Evolutionary conservation across 2,797 vertebrate species (phyloP).

Genomic region (Falco peregrinus): DNA sequence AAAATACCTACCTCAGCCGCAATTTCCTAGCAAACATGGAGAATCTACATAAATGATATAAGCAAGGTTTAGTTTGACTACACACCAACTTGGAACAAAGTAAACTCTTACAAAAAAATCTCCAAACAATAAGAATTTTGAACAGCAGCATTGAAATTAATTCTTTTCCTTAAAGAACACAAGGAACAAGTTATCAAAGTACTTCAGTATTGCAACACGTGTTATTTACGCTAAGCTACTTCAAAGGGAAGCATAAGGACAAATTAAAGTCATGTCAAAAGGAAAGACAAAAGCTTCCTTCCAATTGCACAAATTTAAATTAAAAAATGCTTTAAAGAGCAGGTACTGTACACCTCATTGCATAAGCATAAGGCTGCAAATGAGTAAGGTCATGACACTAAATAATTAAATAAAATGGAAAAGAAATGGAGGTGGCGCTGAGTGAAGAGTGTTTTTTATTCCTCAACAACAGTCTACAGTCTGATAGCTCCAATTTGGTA

Average conservation of each 20-base stretch:
- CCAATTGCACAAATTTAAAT: slow-evolving; percentile 9
- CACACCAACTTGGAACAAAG: slow-evolving; percentile 38
- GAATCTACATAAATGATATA: slow-evolving; percentile 54
- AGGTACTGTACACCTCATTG: not conserved
- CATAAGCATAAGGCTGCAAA: slow-evolving; percentile 27
- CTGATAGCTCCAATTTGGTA: not conserved
- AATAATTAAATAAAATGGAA: not conserved
- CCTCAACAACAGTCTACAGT: not conserved
- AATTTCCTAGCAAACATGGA: slow-evolving; percentile 26
- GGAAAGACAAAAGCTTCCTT: slow-evolving; percentile 18
- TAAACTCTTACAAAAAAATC: slow-evolving; percentile 29
- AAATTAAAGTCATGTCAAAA: not conserved
- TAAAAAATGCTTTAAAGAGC: not conserved
- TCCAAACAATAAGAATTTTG: slow-evolving; percentile 76
- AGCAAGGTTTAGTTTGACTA: slow-evolving; percentile 27
- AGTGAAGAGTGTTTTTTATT: not conserved
- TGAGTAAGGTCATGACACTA: not conserved
- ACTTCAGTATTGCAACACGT: slow-evolving; percentile 65
- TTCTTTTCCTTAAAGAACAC: slow-evolving; percentile 71
- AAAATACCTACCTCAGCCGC: not conserved
- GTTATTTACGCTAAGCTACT: slow-evolving; percentile 73
- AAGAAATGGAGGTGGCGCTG: not conserved
- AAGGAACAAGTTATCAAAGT: slow-evolving; percentile 80
- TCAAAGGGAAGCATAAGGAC: slow-evolving; percentile 52
- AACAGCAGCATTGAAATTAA: slow-evolving; percentile 79